Evolutionary conservation across 2,113 vertebrate genomes (phyloP), one percentile per base, ranked within the genome.

Genomic region (Glaucomys volans): DNA sequence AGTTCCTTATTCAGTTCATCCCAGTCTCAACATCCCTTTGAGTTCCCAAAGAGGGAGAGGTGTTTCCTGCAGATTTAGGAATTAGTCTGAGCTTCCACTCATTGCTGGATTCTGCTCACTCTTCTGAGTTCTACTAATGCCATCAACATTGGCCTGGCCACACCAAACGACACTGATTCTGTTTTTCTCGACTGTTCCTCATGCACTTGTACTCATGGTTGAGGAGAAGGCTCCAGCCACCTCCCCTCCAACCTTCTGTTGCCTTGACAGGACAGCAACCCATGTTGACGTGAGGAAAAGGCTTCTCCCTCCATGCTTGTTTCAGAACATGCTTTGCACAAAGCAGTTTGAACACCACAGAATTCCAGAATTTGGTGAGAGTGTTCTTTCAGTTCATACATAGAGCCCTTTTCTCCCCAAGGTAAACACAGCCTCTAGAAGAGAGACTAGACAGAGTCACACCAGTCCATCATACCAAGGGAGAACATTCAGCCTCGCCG

Each of bases 281-380:
- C 8, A 0, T 30, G 20, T 40, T 47, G n/a, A 96, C 35, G 16
- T 57, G 75, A 84, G 24, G 64, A 69, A 52, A 40, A 47, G 13
- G 37, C 2, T 75, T 89, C 67, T 40, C n/a, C 30, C 44, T 44
- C 67, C 52, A 13, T 66, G 69, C 50, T 93, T 2, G 7, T 14
- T 14, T 30, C 40, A 57, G 67, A 62, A 13, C 2, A 32, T n/a
- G 5, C 42, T 22, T 52, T 59, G 37, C 9, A 35, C 26, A 47
- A 40, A 74, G 35, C 52, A 17, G 1, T 54, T 74, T 35, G 74
- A 86, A 62, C 72, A 83, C 4, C 1, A 2, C 42, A 2, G 13
- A 40, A 17, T 64, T 57, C 81, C 81, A 50, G 83, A 92, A 87
- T 69, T 72, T 92, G 81, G 20, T 28, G n/a, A 57, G 8, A 9